Percentiles rank a stretch among this genome's conserved stretches.
These are phyloP conservation scores for Apoderus coryli DNA, from an alignment of 2,888 invertebrate genomes.

Conservation along the genomic window DNA sequence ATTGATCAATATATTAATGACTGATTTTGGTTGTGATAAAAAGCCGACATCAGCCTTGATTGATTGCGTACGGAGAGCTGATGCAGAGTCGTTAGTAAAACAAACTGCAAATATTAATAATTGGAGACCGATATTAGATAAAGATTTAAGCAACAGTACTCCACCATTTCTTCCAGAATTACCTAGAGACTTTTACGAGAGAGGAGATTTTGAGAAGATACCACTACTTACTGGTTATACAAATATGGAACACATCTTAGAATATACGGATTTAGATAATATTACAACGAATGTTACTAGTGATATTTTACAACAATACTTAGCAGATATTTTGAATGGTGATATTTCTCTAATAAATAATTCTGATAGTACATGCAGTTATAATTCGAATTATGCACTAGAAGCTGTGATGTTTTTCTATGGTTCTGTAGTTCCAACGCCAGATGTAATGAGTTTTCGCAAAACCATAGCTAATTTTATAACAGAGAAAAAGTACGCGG, in stretches of 20 bases:
- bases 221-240: slow-evolving; percentile 59
- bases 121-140: slow-evolving; percentile 67
- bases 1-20: slow-evolving; percentile 48
- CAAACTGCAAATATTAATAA: slow-evolving; percentile 38
- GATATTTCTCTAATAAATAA: slow-evolving; percentile 44
- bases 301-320: slow-evolving; percentile 32
- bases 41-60: slow-evolving; percentile 51
- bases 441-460: slow-evolving; percentile 44
- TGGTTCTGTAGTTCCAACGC: slow-evolving; percentile 48
- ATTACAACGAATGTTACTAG: slow-evolving; percentile 42
- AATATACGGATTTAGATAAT: slow-evolving; percentile 40
- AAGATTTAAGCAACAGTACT: slow-evolving; percentile 47
- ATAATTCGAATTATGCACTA: slow-evolving; percentile 49
- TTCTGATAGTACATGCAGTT: slow-evolving; percentile 34
- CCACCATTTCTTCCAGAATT: slow-evolving; percentile 51
- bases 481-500: slow-evolving; percentile 56
- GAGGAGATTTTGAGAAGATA: slow-evolving; percentile 48
- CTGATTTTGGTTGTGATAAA: slow-evolving; percentile 51
- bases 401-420: slow-evolving; percentile 69
- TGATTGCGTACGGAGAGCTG: slow-evolving; percentile 51
- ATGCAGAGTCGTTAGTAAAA: slow-evolving; percentile 44
- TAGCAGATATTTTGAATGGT: slow-evolving; percentile 45
- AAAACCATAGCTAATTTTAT: slow-evolving; percentile 55
- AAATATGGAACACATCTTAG: slow-evolving; percentile 65
- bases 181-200: slow-evolving; percentile 47